Conservation (phyloP, 2,888 invertebrate species). For the Argyresthia goedartella region DNA sequence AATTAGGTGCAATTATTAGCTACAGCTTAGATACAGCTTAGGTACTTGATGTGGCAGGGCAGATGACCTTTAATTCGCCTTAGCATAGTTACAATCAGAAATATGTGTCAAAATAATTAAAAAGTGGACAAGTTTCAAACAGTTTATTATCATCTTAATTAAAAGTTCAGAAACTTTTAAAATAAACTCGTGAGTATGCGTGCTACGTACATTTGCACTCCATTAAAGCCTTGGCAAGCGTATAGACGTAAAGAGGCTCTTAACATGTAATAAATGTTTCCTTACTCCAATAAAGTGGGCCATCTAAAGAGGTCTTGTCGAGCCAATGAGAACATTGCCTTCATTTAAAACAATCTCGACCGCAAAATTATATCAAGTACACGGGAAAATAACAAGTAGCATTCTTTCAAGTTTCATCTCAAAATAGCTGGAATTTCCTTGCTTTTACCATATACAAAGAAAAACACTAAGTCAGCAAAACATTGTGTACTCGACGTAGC, state of each 20-base stretch:
- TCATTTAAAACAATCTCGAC: slow-evolving; percentile 39
- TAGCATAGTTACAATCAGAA: too few species aligned
- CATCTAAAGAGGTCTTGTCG: slow-evolving; percentile 28
- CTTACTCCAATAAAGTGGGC: slow-evolving; percentile 45
- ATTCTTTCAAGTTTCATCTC: neutral
- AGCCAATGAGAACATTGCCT: slow-evolving; percentile 34
- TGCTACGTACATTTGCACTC: slow-evolving; percentile 22
- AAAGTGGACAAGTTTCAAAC: too few species aligned
- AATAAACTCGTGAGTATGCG: slow-evolving; percentile 4
- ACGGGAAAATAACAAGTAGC: neutral
- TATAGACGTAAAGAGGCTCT: slow-evolving; percentile 50
- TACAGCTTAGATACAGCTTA: too few species aligned
- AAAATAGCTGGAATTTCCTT: neutral
- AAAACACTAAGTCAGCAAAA: neutral
- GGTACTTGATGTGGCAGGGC: too few species aligned
- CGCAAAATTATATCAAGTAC: slow-evolving; percentile 6
- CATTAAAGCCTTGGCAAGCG: slow-evolving; percentile 41
- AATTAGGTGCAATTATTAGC: too few species aligned
- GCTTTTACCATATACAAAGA: too few species aligned
- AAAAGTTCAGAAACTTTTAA: slow-evolving; percentile 7
- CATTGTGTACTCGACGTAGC: neutral
- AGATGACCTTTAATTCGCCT: too few species aligned
- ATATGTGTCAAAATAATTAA: too few species aligned
- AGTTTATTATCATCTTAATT: too few species aligned
- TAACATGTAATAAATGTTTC: slow-evolving; percentile 58